A percentile compares a stretch with the other conserved stretches of the same genome.
Evolutionary conservation across 92 coral and sea anemone species (phyloP).

Genomic region (Epizoanthus illoricatus): DNA sequence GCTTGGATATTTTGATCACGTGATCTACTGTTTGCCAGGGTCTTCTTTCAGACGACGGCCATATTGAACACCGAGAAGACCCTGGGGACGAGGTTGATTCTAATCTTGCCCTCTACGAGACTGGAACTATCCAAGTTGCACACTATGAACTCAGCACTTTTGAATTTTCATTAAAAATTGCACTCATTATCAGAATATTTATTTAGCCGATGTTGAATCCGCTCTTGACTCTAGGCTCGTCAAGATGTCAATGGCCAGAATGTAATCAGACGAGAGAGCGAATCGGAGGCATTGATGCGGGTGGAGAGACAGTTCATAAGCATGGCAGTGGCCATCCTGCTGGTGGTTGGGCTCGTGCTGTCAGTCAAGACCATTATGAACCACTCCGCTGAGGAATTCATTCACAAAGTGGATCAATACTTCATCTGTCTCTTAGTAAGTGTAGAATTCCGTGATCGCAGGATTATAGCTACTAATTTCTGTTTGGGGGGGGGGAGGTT

Average conservation of each 20-base stretch:
- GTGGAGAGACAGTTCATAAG: conserved; percentile 90
- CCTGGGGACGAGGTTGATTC: too few species aligned
- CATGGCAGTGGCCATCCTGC: conserved; percentile 70
- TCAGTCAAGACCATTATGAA: conserved; percentile 57
- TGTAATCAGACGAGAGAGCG: conserved; percentile 82
- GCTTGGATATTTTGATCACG: too few species aligned
- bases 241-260: conserved; percentile 56
- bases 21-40: too few species aligned
- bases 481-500: neutral
- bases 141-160: too few species aligned
- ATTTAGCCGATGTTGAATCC: neutral
- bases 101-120: too few species aligned
- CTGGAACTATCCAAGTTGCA: too few species aligned
- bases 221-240: conserved; percentile 63
- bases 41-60: too few species aligned
- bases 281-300: conserved; percentile 68
- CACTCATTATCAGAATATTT: neutral
- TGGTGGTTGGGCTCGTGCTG: conserved; percentile 75
- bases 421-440: conserved; percentile 84
- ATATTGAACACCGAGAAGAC: too few species aligned
- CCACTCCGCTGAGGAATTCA: conserved; percentile 53
- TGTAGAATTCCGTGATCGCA: neutral
- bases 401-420: conserved; percentile 63
- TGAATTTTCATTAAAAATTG: neutral
- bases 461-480: neutral